phyloP scores from a whole-genome alignment of 2,797 vertebrate species.

The Sebastes minor region DNA sequence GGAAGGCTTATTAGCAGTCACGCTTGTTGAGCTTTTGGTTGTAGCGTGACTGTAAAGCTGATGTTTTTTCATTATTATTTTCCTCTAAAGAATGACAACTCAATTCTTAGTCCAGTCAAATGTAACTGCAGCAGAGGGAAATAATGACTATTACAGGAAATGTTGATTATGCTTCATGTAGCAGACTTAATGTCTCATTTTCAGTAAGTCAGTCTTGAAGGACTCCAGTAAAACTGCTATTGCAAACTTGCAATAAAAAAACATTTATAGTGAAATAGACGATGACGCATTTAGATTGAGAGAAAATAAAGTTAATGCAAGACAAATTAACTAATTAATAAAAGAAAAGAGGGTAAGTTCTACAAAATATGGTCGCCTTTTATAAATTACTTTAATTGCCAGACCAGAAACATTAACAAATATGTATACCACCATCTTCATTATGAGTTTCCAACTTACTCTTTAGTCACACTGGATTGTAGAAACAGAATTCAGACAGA shows the following conservation, averaged over 20 bases:
- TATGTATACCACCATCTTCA: too few species aligned
- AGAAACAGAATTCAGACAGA: too few species aligned
- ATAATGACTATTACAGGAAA: background rate
- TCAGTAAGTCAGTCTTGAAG: background rate
- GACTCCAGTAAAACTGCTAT: background rate
- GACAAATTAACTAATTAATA: too few species aligned
- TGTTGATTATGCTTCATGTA: background rate
- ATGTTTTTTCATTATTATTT: background rate
- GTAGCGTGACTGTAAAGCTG: background rate
- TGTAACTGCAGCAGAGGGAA: background rate
- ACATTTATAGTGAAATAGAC: background rate
- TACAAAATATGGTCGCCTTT: too few species aligned
- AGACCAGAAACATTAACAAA: too few species aligned
- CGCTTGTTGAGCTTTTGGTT: background rate
- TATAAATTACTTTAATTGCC: too few species aligned
- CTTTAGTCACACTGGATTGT: too few species aligned
- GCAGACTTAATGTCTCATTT: background rate
- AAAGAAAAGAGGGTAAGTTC: too few species aligned
- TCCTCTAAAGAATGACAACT: background rate
- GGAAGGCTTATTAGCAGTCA: slow-evolving; percentile 10
- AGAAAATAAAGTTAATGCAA: too few species aligned
- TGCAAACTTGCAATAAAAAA: background rate
- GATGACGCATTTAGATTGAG: rapidly evolving
- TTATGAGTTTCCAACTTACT: too few species aligned
- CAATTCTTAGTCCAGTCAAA: background rate